Evolutionary conservation across 2,113 vertebrate species (phyloP).

Genomic region (Forbesichthys agassizii): DNA sequence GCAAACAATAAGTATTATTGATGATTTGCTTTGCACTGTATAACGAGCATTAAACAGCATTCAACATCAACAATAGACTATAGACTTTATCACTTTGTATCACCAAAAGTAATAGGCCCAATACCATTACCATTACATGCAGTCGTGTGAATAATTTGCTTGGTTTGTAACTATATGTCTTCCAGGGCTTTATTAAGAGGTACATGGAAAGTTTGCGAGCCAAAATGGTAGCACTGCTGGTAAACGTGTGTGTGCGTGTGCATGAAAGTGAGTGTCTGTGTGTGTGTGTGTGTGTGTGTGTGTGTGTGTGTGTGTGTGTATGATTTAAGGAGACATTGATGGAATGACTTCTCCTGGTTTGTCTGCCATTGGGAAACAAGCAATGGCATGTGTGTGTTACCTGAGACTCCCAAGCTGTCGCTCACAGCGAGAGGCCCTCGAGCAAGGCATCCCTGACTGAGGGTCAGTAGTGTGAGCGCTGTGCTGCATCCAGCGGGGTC

Average conservation of each 20-base stretch:
- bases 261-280: not conserved
- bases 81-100: too few relatives aligned
- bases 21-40: too few relatives aligned
- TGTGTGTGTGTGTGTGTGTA: not conserved
- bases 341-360: conserved; percentile 51
- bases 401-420: conserved; percentile 33
- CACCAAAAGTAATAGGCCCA: too few relatives aligned
- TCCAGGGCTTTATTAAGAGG: conserved; percentile 10
- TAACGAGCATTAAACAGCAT: too few relatives aligned
- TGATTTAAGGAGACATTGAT: conserved; percentile 63
- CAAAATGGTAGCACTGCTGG: conserved; percentile 1
- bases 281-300: not conserved
- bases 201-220: conserved; percentile 2
- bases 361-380: conserved; percentile 43
- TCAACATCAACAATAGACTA: too few relatives aligned
- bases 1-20: too few relatives aligned
- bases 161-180: not conserved
- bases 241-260: not conserved
- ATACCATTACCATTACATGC: too few relatives aligned
- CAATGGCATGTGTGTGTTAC: conserved; percentile 37
- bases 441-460: conserved; percentile 8
- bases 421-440: conserved; percentile 48
- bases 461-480: conserved; percentile 54
- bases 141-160: conserved; percentile 25
- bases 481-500: conserved; percentile 36